A percentile compares a stretch with the other conserved stretches of the same genome.
phyloP scores from a whole-genome alignment of 2,888 invertebrate species.

The Mycalesis mineus region DNA sequence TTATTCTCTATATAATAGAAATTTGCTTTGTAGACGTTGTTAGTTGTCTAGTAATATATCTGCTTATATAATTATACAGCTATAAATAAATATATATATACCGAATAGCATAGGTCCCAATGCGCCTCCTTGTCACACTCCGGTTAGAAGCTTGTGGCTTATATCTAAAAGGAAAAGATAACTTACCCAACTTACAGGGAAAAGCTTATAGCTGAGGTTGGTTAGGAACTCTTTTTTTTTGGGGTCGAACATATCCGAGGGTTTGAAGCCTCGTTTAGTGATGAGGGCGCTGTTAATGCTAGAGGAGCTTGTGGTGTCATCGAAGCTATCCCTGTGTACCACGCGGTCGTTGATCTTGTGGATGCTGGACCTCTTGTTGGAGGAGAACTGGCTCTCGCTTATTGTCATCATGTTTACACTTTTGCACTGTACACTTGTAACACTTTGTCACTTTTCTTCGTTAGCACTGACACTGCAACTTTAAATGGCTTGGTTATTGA shows the following conservation, averaged over 20 bases:
- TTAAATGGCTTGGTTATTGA: neutral
- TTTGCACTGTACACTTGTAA: slow-evolving; percentile 19
- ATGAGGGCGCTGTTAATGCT: slow-evolving; percentile 80
- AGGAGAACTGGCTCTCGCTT: slow-evolving; percentile 73
- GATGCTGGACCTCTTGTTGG: slow-evolving; percentile 72
- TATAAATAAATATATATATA: slow-evolving; percentile 37
- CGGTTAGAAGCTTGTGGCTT: slow-evolving; percentile 52
- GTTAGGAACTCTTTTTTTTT: slow-evolving; percentile 88
- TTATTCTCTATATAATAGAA: no score
- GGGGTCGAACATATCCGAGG: slow-evolving; percentile 90
- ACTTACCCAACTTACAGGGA: slow-evolving; percentile 90
- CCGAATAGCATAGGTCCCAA: slow-evolving; percentile 33
- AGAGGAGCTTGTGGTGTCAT: slow-evolving; percentile 70
- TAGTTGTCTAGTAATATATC: slow-evolving; percentile 17
- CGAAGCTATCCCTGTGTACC: slow-evolving; percentile 67
- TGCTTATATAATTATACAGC: slow-evolving; percentile 24
- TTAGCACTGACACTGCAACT: neutral
- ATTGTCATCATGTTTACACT: slow-evolving; percentile 70
- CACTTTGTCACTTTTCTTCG: slow-evolving; percentile 6
- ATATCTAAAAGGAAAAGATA: slow-evolving; percentile 37
- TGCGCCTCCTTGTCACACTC: slow-evolving; percentile 48
- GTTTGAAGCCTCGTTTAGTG: slow-evolving; percentile 87
- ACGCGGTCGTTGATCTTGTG: slow-evolving; percentile 72
- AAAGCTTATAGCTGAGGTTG: slow-evolving; percentile 88
- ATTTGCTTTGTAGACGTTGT: neutral